phyloP scores from a whole-genome alignment of 2,797 vertebrate genomes.

The Moxostoma hubbsi region DNA sequence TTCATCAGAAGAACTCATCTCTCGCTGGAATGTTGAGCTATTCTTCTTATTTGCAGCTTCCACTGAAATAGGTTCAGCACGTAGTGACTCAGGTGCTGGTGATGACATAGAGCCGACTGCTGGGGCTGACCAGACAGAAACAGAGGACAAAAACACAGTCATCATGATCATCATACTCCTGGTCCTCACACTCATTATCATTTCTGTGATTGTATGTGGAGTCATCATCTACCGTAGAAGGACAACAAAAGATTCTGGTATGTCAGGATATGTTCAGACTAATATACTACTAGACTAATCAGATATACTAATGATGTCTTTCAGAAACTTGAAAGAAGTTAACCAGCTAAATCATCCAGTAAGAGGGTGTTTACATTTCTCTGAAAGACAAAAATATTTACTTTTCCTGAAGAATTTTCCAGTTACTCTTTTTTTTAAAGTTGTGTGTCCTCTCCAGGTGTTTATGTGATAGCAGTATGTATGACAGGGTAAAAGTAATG shows the following conservation, averaged over 20 bases:
- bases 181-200: slow-evolving; percentile 24
- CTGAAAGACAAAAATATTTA: slow-evolving; percentile 20
- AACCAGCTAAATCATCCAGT: background rate
- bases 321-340: background rate
- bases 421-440: background rate
- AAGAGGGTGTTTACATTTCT: background rate
- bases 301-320: no score
- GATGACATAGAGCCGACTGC: background rate
- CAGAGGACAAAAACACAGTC: background rate
- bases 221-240: slow-evolving; percentile 20
- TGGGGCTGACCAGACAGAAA: background rate
- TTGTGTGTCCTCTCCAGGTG: background rate
- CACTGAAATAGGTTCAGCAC: background rate
- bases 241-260: slow-evolving; percentile 29
- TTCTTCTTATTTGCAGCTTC: background rate
- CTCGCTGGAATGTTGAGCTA: no score
- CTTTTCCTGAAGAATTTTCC: no score
- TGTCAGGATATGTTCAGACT: background rate
- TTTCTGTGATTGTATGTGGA: background rate
- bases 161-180: slow-evolving; percentile 20
- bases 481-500: background rate
- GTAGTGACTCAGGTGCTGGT: background rate
- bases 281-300: no score
- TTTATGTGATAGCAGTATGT: background rate
- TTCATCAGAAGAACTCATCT: background rate